A percentile compares a stretch with the other conserved stretches of the same genome.
Evolutionary conservation across 2,113 vertebrate species (phyloP).

Genomic region (Murina feae): DNA sequence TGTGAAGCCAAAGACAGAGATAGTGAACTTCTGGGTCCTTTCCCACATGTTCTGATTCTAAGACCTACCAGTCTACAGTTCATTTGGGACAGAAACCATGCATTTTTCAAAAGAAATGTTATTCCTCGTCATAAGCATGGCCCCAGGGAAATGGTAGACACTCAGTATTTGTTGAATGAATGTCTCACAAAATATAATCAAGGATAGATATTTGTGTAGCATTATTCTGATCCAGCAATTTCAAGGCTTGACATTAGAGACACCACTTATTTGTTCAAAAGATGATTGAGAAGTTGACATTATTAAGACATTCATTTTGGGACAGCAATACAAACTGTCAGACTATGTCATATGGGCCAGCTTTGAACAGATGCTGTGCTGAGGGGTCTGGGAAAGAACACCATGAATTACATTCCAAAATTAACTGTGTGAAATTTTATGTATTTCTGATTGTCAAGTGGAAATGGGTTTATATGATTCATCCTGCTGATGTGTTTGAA

Average conservation of each 20-base stretch:
- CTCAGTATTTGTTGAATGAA: background rate
- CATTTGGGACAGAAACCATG: background rate
- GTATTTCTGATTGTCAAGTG: slow-evolving; percentile 33
- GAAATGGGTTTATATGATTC: background rate
- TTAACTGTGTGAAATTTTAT: slow-evolving; percentile 33
- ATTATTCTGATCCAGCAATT: background rate
- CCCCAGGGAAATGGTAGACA: background rate
- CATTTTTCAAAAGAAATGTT: background rate
- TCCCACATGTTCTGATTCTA: background rate
- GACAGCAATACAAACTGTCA: slow-evolving; percentile 46
- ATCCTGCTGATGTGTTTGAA: background rate
- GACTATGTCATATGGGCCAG: slow-evolving; percentile 49
- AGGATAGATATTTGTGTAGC: background rate
- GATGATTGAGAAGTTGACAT: slow-evolving; percentile 4
- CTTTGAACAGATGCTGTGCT: slow-evolving; percentile 44
- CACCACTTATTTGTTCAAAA: slow-evolving; percentile 21
- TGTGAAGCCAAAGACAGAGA: background rate
- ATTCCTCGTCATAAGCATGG: background rate
- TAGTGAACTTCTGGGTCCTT: accelerated
- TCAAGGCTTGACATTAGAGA: background rate
- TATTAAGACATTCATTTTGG: slow-evolving; percentile 48
- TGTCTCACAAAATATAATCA: background rate
- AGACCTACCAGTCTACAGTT: background rate
- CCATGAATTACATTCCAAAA: slow-evolving; percentile 45
- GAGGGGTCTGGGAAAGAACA: slow-evolving; percentile 41